phyloP scores from a whole-genome alignment of 1,140 invertebrate genomes.

The Stegodyphus mimosarum region DNA sequence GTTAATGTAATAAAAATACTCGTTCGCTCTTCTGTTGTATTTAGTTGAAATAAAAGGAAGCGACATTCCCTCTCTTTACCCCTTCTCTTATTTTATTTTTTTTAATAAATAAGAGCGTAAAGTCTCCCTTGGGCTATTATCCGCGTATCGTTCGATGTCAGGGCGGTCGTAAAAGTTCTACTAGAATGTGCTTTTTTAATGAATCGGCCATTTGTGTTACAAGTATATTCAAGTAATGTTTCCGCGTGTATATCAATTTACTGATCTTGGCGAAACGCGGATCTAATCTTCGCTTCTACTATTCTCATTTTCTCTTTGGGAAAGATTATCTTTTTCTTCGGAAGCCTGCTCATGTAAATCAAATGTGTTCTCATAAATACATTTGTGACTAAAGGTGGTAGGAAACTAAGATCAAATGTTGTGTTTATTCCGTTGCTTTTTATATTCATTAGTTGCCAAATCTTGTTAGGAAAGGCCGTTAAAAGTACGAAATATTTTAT shows the following conservation, averaged over 20 bases:
- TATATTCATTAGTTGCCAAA: no score
- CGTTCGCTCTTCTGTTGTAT: constrained; percentile 5
- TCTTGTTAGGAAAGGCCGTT: no score
- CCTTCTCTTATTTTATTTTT: constrained; percentile 5
- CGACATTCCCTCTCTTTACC: background rate
- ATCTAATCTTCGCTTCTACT: no score
- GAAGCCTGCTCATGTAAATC: no score
- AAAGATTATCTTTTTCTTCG: no score
- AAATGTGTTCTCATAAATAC: no score
- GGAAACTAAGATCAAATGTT: no score
- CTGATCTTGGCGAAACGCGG: background rate
- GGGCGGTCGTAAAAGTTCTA: constrained; percentile 28
- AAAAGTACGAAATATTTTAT: no score
- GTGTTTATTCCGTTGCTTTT: no score
- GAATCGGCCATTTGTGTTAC: constrained; percentile 11
- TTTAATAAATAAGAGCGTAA: constrained; percentile 51
- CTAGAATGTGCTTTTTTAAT: constrained; percentile 32
- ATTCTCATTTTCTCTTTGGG: no score
- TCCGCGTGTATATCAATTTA: background rate
- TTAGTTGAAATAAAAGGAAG: constrained; percentile 34
- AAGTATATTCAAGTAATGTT: background rate
- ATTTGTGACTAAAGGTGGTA: no score
- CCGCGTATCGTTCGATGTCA: constrained; percentile 24
- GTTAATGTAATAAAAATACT: constrained; percentile 45
- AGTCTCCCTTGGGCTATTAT: constrained; percentile 38